These are phyloP conservation scores for Coreius guichenoti DNA, from an alignment of 2,797 vertebrate genomes.

Conservation along the genomic window DNA sequence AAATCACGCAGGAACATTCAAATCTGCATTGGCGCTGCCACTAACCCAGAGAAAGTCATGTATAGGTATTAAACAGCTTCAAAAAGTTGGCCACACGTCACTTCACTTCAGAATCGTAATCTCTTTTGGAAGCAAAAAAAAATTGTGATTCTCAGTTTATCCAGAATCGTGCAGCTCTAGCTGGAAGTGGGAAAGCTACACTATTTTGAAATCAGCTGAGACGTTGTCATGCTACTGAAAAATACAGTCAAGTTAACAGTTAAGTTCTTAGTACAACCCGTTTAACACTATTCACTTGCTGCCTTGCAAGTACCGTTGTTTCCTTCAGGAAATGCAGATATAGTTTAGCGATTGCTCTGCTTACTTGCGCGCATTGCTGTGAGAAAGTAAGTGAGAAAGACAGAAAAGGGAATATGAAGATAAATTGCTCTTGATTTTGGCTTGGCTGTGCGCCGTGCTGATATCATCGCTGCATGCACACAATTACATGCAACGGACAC, in stretches of 20 bases:
- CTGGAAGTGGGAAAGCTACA: not conserved
- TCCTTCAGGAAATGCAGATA: conserved; percentile 14
- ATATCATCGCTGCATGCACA: conserved; percentile 34
- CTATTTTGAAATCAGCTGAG: not conserved
- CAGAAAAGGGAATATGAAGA: conserved; percentile 23
- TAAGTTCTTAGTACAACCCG: not conserved
- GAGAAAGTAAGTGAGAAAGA: conserved; percentile 31
- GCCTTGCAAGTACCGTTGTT: not conserved
- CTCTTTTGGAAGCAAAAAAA: no score
- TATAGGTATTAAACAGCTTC: no score
- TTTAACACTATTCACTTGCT: not conserved
- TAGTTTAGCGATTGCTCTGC: not conserved
- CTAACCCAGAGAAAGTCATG: no score
- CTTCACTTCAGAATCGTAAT: not conserved
- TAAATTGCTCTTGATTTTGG: conserved; percentile 44
- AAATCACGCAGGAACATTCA: no score
- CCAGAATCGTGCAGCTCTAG: not conserved
- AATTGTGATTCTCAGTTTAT: no score
- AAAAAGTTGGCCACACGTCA: no score
- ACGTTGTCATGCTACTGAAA: not conserved
- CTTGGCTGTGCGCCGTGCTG: not conserved
- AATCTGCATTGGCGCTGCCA: no score
- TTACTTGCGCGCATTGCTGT: not conserved
- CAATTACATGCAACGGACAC: conserved; percentile 45
- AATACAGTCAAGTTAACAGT: not conserved